phyloP scores from a whole-genome alignment of 2,888 invertebrate genomes.

The Proisotoma minuta region DNA sequence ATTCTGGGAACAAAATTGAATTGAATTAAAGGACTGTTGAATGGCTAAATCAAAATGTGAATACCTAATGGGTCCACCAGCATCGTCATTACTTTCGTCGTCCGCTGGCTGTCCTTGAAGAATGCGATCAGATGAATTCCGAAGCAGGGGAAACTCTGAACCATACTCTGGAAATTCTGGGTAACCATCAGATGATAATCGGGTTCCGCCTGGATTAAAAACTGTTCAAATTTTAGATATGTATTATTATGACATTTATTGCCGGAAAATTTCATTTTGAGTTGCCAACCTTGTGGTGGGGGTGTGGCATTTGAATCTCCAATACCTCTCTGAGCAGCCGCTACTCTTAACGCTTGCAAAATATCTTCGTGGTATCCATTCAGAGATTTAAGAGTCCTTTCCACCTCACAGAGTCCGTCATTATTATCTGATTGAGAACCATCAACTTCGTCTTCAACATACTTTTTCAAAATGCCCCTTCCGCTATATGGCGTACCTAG shows the following conservation, averaged over 20 bases:
- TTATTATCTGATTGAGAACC: conserved; percentile 49
- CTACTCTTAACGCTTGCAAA: conserved; percentile 79
- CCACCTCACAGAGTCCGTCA: conserved; percentile 53
- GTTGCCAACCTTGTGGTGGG: conserved; percentile 58
- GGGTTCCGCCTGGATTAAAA: conserved; percentile 33
- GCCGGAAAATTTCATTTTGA: background rate
- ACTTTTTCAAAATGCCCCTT: conserved; percentile 86
- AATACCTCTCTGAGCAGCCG: conserved; percentile 56
- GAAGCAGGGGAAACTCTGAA: conserved; percentile 44
- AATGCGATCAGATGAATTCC: conserved; percentile 46
- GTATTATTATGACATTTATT: background rate
- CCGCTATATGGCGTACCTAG: conserved; percentile 59
- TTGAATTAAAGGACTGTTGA: conserved; percentile 6
- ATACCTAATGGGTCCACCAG: conserved; percentile 46
- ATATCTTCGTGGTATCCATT: conserved; percentile 91
- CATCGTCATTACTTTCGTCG: conserved; percentile 46
- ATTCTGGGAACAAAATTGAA: conserved; percentile 57
- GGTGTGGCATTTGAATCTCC: conserved; percentile 56
- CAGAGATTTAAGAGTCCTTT: conserved; percentile 78
- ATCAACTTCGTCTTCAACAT: conserved; percentile 45
- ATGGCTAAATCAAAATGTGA: conserved; percentile 2
- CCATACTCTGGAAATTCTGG: conserved; percentile 49
- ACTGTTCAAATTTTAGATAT: conserved; percentile 3
- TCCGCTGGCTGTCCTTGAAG: conserved; percentile 43
- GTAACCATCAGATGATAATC: conserved; percentile 56